Percentiles rank a stretch among this genome's conserved stretches.
Evolutionary conservation across 2,888 invertebrate species (phyloP).

Genomic region (Caenorhabditis zanzibari): DNA sequence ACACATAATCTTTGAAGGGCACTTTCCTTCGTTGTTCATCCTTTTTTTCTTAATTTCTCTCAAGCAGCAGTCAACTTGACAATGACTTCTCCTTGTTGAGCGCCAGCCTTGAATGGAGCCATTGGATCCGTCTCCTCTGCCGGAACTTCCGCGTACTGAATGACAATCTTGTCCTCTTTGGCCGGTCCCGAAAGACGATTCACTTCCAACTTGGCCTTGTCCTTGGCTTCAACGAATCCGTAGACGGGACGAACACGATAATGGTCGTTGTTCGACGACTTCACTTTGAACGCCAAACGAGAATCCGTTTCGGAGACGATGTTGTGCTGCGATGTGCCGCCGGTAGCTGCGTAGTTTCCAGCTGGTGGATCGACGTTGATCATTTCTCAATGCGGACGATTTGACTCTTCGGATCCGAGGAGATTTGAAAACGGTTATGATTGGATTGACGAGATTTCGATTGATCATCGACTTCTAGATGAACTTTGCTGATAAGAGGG

Average conservation of each 20-base stretch:
- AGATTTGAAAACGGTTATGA: slow-evolving; percentile 3
- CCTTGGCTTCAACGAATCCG: slow-evolving; percentile 74
- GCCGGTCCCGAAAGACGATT: slow-evolving; percentile 68
- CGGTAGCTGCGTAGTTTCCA: slow-evolving; percentile 71
- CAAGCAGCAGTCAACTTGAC: slow-evolving; percentile 42
- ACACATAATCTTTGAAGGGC: background rate
- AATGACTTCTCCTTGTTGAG: slow-evolving; percentile 74
- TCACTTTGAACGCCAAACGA: slow-evolving; percentile 75
- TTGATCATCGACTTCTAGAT: slow-evolving; percentile 1
- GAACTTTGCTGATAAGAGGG: background rate
- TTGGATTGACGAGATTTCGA: background rate
- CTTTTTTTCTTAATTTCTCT: background rate
- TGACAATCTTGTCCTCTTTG: slow-evolving; percentile 74
- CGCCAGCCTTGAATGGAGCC: slow-evolving; percentile 75
- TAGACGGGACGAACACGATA: slow-evolving; percentile 78
- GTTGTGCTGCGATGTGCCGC: slow-evolving; percentile 71
- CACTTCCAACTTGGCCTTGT: slow-evolving; percentile 66
- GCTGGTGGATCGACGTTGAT: slow-evolving; percentile 75
- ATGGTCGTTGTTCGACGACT: slow-evolving; percentile 76
- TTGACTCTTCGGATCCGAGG: slow-evolving; percentile 13
- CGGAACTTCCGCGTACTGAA: slow-evolving; percentile 75
- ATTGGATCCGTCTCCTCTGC: slow-evolving; percentile 73
- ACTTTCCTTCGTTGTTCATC: background rate
- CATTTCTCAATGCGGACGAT: slow-evolving; percentile 18
- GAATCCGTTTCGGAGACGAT: slow-evolving; percentile 70